Conservation (phyloP, 2,797 vertebrate genomes). For the Ptychadena robeensis region DNA sequence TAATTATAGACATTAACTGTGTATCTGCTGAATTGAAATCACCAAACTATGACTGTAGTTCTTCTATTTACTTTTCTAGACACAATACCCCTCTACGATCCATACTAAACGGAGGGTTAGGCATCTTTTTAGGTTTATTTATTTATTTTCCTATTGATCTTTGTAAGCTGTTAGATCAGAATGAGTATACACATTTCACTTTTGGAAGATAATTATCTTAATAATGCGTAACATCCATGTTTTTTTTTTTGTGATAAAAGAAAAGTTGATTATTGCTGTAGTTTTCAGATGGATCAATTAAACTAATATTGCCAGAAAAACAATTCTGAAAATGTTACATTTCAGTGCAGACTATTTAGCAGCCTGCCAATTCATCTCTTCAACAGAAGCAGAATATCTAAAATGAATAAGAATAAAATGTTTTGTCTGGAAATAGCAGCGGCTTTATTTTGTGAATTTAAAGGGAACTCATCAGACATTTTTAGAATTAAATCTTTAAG, state of each 20-base stretch:
- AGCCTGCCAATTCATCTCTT: not conserved
- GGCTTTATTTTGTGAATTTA: not conserved
- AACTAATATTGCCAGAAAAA: not conserved
- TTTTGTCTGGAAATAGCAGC: not conserved
- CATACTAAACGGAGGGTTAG: not conserved
- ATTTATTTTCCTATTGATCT: constrained; percentile 14
- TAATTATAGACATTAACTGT: not conserved
- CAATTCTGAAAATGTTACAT: constrained; percentile 15
- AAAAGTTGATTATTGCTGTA: constrained; percentile 5
- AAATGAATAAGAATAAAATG: not conserved
- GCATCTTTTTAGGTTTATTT: not conserved
- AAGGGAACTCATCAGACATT: no score
- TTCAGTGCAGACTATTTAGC: not conserved
- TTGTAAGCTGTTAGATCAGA: not conserved
- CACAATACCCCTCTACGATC: no score
- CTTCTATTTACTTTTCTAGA: not conserved
- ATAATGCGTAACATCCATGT: constrained; percentile 25
- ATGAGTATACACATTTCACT: constrained; percentile 5
- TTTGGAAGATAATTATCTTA: constrained; percentile 23
- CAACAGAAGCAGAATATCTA: not conserved
- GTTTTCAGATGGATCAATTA: constrained; percentile 20
- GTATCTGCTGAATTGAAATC: not conserved
- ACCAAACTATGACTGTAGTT: not conserved
- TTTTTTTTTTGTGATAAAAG: constrained; percentile 21
- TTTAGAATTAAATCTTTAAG: no score